These are phyloP conservation scores for Mobula birostris DNA, from an alignment of 2,113 vertebrate species.

Conservation along the genomic window DNA sequence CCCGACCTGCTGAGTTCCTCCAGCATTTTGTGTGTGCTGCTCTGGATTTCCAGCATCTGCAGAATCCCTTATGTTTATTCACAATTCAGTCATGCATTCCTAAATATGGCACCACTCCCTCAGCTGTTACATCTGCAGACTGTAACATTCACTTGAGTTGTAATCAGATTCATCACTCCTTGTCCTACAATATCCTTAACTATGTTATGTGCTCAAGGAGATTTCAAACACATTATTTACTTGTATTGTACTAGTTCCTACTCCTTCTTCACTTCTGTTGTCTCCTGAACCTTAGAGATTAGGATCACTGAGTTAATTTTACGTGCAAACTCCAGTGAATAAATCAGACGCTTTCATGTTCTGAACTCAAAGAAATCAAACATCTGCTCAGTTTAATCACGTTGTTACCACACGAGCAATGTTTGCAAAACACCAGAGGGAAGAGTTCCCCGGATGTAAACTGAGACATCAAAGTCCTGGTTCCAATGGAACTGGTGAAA, in stretches of 20 bases:
- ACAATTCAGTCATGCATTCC: not conserved
- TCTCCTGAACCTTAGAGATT: not conserved
- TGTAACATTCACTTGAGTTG: not conserved
- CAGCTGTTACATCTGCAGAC: not conserved
- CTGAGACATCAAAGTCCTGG: not conserved
- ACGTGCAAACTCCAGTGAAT: not conserved
- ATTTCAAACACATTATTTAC: not conserved
- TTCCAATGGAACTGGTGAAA: not conserved
- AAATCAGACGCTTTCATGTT: not conserved
- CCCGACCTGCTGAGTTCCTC: too few relatives aligned
- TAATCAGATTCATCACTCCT: not conserved
- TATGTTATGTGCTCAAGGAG: not conserved
- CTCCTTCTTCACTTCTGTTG: not conserved
- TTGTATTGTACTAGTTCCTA: not conserved
- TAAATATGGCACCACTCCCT: not conserved
- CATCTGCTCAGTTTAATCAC: not conserved
- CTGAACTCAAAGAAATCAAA: not conserved
- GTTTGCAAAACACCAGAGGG: not conserved
- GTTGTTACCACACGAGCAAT: not conserved
- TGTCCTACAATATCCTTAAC: not conserved
- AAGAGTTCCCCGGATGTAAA: not conserved
- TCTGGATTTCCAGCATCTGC: too few relatives aligned
- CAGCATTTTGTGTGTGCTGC: too few relatives aligned
- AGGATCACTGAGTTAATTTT: not conserved
- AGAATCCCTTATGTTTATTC: not conserved